phyloP scores from a whole-genome alignment of 1,140 invertebrate genomes.

The Lucilia cuprina region DNA sequence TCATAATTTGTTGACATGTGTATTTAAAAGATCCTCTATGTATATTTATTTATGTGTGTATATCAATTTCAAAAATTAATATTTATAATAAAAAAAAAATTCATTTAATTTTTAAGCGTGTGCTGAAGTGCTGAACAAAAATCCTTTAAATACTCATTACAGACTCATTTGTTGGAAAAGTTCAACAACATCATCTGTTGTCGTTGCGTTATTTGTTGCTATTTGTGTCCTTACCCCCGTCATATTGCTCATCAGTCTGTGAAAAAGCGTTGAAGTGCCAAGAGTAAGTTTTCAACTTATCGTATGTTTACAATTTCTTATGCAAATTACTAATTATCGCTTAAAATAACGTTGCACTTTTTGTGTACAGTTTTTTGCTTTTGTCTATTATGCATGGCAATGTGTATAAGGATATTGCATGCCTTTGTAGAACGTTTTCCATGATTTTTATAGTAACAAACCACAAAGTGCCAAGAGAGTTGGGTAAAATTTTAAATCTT shows the following conservation, averaged over 20 bases:
- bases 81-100: background rate
- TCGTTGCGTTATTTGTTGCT: background rate
- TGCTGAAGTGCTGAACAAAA: background rate
- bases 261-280: background rate
- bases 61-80: background rate
- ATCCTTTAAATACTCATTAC: background rate
- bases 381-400: background rate
- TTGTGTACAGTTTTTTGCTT: background rate
- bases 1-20: background rate
- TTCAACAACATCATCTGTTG: background rate
- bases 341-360: slow-evolving; percentile 1
- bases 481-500: background rate
- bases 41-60: no score
- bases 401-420: background rate
- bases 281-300: background rate
- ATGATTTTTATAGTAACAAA: background rate
- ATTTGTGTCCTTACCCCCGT: background rate
- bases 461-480: background rate
- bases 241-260: background rate
- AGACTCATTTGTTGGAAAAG: background rate
- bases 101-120: background rate
- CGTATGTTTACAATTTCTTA: slow-evolving; percentile 2
- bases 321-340: slow-evolving; percentile 17
- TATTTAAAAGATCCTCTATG: background rate
- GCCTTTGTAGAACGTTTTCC: background rate